Evolutionary conservation across 2,888 invertebrate genomes (phyloP), one percentile per base, ranked within the genome.

Genomic region (Latrodectus elegans): DNA sequence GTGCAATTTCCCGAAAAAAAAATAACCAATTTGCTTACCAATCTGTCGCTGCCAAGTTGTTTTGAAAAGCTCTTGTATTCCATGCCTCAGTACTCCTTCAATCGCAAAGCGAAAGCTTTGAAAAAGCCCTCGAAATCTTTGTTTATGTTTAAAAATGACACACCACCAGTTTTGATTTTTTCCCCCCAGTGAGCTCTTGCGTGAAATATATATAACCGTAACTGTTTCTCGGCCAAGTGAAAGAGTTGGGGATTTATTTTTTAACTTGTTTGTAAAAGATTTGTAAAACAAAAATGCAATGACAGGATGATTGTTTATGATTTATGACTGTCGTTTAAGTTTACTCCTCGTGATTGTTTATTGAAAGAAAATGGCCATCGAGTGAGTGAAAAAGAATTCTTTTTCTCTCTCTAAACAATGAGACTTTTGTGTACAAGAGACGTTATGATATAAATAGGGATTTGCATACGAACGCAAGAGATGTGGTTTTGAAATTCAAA

Each of bases 291-390:
- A n/a, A 60, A n/a, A 60, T 60, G 60, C 60, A 14, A 60, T 60
- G 68, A 68, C 22, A 26, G 17, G 68, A 68, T 68, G 17, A 26
- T 68, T 68, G 68, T 22, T 68, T 68, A 68, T 68, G 68, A 68
- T 68, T 68, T 26, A 68, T 14, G 68, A 22, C 15, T 68, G 68
- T 22, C 38, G 12, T 68, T 68, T 26, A 17, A 68, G 68, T 68
- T 68, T 22, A 26, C n/a, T n/a, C n/a, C n/a, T 60, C 6, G 60
- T 12, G 6, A 15, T 60, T 60, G 12, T 60, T 60, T 60, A 60
- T 10, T 60, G 60, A 60, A 60, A n/a, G n/a, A 60, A 60, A 60
- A 60, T 11, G n/a, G 3, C 38, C 14, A 15, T n/a, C 60, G 60
- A 60, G n/a, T 60, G 60, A 12, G n/a, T 60, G 14, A 15, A 12